Evolutionary conservation across 2,113 vertebrate species (phyloP).

Genomic region (Hypanus sabinus): DNA sequence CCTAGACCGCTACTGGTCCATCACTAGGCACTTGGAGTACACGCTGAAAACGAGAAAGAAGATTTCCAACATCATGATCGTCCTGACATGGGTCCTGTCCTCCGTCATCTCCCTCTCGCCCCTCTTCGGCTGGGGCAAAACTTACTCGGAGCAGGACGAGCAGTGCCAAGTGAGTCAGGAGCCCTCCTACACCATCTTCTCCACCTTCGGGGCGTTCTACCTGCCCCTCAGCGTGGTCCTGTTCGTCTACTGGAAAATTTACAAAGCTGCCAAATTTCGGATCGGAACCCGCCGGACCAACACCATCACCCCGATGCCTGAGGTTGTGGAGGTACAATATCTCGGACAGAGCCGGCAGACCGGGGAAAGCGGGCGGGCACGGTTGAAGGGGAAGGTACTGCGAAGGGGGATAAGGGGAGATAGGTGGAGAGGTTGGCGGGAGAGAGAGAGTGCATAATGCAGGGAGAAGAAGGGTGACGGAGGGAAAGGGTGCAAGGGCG

Average conservation of each 20-base stretch:
- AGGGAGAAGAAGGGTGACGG: too few relatives aligned
- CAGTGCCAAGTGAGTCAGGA: conserved; percentile 87
- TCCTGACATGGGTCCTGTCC: conserved; percentile 80
- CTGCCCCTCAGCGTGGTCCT: conserved; percentile 87
- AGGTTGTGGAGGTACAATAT: conserved; percentile 62
- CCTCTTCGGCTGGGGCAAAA: conserved; percentile 83
- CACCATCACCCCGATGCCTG: conserved; percentile 75
- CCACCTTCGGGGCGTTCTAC: conserved; percentile 92
- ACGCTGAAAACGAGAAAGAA: conserved; percentile 74
- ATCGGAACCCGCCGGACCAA: conserved; percentile 77
- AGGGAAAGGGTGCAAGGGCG: too few relatives aligned
- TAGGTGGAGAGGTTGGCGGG: too few relatives aligned
- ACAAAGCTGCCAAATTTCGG: conserved; percentile 85
- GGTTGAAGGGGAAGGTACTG: too few relatives aligned
- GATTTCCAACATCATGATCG: conserved; percentile 86
- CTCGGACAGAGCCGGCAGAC: too few relatives aligned
- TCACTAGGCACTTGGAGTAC: conserved; percentile 87
- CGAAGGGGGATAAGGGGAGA: too few relatives aligned
- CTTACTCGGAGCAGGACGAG: conserved; percentile 69
- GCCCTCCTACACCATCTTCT: conserved; percentile 88
- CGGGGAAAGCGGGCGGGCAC: too few relatives aligned
- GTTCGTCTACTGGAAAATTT: conserved; percentile 98
- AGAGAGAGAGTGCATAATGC: too few relatives aligned
- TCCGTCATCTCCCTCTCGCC: conserved; percentile 85
- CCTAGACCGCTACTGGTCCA: conserved; percentile 94